These are phyloP conservation scores for Pseudococcus viburni DNA, from an alignment of 2,888 invertebrate species.

Conservation along the genomic window DNA sequence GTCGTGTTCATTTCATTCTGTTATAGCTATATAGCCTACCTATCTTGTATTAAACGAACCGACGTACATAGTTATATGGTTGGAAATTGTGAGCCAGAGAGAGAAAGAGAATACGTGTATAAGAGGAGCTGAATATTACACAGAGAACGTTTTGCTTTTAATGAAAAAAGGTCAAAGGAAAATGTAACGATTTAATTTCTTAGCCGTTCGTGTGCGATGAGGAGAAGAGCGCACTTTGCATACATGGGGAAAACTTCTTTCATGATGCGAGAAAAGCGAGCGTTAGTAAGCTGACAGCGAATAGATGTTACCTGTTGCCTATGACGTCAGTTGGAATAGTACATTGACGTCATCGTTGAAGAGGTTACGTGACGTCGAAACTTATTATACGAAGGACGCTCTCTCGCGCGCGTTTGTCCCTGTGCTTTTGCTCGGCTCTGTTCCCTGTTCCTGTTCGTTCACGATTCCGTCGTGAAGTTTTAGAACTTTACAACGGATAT, in stretches of 20 bases:
- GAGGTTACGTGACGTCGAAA: slow-evolving; percentile 63
- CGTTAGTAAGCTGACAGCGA: slow-evolving; percentile 32
- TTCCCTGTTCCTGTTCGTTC: background rate
- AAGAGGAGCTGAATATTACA: background rate
- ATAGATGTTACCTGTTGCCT: slow-evolving; percentile 62
- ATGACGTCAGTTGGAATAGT: slow-evolving; percentile 64
- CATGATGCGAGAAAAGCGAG: slow-evolving; percentile 47
- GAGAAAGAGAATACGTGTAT: no score
- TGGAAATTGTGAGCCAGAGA: background rate
- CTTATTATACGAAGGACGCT: slow-evolving; percentile 57
- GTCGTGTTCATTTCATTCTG: background rate
- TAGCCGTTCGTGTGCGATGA: slow-evolving; percentile 25
- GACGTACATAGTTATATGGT: no score
- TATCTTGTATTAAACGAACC: no score
- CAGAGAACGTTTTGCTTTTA: slow-evolving; percentile 21
- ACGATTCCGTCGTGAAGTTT: background rate
- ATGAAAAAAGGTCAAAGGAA: slow-evolving; percentile 49
- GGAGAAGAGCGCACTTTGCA: slow-evolving; percentile 14
- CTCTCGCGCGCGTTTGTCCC: slow-evolving; percentile 21
- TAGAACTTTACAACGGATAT: slow-evolving; percentile 1
- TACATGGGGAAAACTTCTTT: slow-evolving; percentile 47
- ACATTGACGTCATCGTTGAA: slow-evolving; percentile 65
- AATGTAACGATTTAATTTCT: slow-evolving; percentile 52
- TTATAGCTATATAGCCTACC: background rate
- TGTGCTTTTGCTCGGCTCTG: background rate